Evolutionary conservation across 2,888 invertebrate species (phyloP).

Genomic region (Harpalus rubripes): DNA sequence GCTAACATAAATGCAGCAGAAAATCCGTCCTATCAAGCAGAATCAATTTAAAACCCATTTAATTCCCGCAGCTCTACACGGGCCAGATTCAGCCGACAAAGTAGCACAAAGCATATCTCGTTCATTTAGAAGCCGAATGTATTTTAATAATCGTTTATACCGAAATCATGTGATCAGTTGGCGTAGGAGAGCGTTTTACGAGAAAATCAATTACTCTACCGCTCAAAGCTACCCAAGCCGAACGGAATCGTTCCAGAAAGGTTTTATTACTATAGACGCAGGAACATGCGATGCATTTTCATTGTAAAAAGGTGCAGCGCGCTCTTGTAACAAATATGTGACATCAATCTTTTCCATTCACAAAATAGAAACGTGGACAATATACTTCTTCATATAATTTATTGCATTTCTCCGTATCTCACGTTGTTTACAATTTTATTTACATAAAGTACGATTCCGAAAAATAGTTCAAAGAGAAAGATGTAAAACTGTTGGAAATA

Average conservation of each 20-base stretch:
- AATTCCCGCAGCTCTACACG: conserved; percentile 10
- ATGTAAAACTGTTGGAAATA: too few species aligned
- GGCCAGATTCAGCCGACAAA: conserved; percentile 17
- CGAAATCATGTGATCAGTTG: conserved; percentile 7
- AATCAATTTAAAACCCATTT: conserved; percentile 48
- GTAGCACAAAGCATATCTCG: conserved; percentile 42
- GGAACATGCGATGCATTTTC: conserved; percentile 4
- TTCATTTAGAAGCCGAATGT: conserved; percentile 26
- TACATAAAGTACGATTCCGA: not conserved
- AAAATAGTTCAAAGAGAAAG: not conserved
- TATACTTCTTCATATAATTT: not conserved
- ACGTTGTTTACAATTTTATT: not conserved
- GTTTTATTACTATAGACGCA: conserved; percentile 21
- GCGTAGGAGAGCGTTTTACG: conserved; percentile 15
- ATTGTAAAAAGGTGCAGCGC: not conserved
- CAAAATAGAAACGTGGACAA: not conserved
- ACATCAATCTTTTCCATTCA: not conserved
- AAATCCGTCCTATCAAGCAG: conserved; percentile 31
- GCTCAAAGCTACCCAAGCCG: not conserved
- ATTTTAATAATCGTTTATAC: conserved; percentile 31
- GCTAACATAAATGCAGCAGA: conserved; percentile 33
- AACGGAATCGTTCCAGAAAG: conserved; percentile 18
- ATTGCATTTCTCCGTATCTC: not conserved
- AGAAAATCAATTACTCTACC: conserved; percentile 49
- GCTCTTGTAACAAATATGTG: not conserved